phyloP scores from a whole-genome alignment of 2,113 vertebrate genomes.

The Equus przewalskii region DNA sequence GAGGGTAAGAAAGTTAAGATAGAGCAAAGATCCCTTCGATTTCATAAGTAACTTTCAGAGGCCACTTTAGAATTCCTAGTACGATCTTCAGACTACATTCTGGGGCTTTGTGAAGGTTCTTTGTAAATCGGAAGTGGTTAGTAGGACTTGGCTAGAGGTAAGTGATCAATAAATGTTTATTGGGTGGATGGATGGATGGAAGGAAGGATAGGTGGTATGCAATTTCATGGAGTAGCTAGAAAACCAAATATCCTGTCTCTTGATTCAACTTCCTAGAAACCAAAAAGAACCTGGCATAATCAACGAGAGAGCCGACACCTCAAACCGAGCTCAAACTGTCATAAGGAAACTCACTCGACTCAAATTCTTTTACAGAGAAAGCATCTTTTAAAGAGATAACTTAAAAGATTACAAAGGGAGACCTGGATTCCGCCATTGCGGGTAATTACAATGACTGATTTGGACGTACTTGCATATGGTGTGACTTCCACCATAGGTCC shows the following conservation, averaged over 20 bases:
- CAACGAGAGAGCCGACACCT: constrained; percentile 49
- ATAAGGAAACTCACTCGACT: neutral
- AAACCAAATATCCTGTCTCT: neutral
- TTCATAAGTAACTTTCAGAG: neutral
- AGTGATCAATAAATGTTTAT: neutral
- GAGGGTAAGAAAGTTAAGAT: neutral
- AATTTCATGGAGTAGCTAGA: neutral
- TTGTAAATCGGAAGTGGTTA: neutral
- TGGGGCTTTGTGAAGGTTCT: neutral
- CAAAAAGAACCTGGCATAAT: constrained; percentile 45
- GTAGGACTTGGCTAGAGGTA: neutral
- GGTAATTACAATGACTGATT: neutral
- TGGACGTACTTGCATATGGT: too few species aligned
- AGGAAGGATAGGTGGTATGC: neutral
- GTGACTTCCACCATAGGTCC: neutral
- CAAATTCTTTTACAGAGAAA: constrained; percentile 25
- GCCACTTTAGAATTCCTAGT: neutral
- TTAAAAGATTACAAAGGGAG: constrained; percentile 10
- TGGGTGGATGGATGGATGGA: neutral
- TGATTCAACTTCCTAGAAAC: neutral
- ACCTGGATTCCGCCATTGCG: neutral
- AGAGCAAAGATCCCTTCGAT: neutral
- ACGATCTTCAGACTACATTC: neutral
- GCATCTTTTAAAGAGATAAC: constrained; percentile 7
- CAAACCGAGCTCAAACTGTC: constrained; percentile 52